Evolutionary conservation across 2,888 invertebrate species (phyloP).

Genomic region (Patella depressa): DNA sequence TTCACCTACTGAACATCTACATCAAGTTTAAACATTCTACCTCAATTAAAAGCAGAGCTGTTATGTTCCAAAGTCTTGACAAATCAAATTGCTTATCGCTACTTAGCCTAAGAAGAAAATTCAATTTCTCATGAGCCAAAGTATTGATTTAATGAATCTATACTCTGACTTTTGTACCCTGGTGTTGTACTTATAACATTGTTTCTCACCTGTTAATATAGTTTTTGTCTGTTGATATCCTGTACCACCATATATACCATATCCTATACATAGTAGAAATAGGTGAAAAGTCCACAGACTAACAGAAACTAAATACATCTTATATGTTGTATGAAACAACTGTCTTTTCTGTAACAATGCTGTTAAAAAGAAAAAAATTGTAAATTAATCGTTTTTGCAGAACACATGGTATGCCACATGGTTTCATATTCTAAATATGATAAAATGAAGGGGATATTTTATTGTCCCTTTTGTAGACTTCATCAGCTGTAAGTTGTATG

Average conservation of each 20-base stretch:
- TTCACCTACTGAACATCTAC: no score
- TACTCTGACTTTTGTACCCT: no score
- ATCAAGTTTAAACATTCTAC: no score
- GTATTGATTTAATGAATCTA: no score
- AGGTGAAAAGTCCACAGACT: slow-evolving; percentile 80
- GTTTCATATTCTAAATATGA: neutral
- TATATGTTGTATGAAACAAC: slow-evolving; percentile 89
- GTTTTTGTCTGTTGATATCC: slow-evolving; percentile 73
- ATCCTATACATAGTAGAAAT: slow-evolving; percentile 79
- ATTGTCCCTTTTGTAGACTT: no score
- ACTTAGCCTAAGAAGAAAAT: no score
- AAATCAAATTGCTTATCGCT: no score
- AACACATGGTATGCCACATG: neutral
- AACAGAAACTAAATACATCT: slow-evolving; percentile 83
- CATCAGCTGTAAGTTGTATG: no score
- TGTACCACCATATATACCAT: slow-evolving; percentile 83
- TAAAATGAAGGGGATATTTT: neutral
- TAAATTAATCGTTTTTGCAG: neutral
- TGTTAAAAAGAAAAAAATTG: slow-evolving; percentile 66
- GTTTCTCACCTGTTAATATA: slow-evolving; percentile 50
- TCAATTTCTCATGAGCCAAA: no score
- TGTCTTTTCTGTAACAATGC: slow-evolving; percentile 84
- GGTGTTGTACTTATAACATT: no score
- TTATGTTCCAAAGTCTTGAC: no score
- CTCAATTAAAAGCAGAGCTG: no score